These are phyloP conservation scores for Lochmaea capreae DNA, from an alignment of 2,888 invertebrate genomes.

Conservation along the genomic window DNA sequence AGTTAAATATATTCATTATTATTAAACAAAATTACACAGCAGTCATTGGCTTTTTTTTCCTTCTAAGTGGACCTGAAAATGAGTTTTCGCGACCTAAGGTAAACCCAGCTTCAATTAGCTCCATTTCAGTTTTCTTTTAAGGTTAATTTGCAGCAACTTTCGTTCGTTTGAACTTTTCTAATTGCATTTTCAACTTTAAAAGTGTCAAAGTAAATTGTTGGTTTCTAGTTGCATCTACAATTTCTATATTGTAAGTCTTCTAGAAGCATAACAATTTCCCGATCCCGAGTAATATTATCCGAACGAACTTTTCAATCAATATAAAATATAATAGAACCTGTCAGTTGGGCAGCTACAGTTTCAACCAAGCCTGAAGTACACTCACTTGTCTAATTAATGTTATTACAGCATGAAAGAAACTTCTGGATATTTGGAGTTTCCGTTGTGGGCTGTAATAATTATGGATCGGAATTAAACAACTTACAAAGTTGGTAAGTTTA, in stretches of 20 bases:
- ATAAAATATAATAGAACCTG: neutral
- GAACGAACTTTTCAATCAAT: neutral
- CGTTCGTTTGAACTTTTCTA: neutral
- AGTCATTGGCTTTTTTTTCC: no score
- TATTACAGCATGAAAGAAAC: constrained; percentile 17
- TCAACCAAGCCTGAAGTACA: neutral
- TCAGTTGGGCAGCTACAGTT: neutral
- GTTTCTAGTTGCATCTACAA: neutral
- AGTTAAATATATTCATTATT: no score
- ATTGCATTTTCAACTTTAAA: neutral
- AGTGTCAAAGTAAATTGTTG: neutral
- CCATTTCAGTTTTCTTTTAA: no score
- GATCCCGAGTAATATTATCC: neutral
- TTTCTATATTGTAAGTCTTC: neutral
- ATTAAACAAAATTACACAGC: no score
- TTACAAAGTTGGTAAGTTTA: constrained; percentile 25
- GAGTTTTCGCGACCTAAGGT: no score
- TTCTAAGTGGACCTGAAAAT: no score
- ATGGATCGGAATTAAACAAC: constrained; percentile 31
- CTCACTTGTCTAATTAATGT: constrained; percentile 22
- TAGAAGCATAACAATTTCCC: neutral
- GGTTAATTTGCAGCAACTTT: no score
- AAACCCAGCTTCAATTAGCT: no score
- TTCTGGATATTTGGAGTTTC: constrained; percentile 21
- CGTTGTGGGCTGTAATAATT: constrained; percentile 25